phyloP scores from a whole-genome alignment of 1,140 invertebrate genomes.

The Bombus cullumanus region DNA sequence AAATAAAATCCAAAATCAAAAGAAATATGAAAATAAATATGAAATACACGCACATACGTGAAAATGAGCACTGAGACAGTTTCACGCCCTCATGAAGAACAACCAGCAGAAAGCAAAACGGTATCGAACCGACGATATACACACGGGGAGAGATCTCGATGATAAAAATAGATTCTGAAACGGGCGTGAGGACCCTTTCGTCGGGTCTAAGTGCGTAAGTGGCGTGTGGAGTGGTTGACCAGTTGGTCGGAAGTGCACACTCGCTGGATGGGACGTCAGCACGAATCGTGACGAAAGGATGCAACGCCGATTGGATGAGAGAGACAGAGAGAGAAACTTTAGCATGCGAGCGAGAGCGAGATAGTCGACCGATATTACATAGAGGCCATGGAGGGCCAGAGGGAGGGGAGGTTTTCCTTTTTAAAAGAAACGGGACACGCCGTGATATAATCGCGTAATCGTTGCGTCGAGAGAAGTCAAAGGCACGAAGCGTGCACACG shows the following conservation, averaged over 20 bases:
- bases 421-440: slow-evolving; percentile 36
- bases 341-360: background rate
- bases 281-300: slow-evolving; percentile 49
- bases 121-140: slow-evolving; percentile 29
- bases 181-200: slow-evolving; percentile 68
- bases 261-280: slow-evolving; percentile 53
- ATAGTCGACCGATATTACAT: background rate
- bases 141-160: slow-evolving; percentile 25
- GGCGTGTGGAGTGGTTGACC: slow-evolving; percentile 73
- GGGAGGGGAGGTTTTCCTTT: slow-evolving; percentile 21
- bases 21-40: no score
- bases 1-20: no score
- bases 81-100: background rate
- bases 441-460: slow-evolving; percentile 62
- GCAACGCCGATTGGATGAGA: slow-evolving; percentile 38
- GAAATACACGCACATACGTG: no score
- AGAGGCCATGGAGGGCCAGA: background rate
- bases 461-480: slow-evolving; percentile 46
- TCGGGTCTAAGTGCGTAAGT: slow-evolving; percentile 71
- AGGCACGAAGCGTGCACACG: slow-evolving; percentile 52
- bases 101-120: slow-evolving; percentile 47
- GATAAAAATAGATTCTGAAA: slow-evolving; percentile 73
- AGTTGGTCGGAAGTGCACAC: slow-evolving; percentile 72
- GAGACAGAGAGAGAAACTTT: background rate
- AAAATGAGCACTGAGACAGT: background rate